These are phyloP conservation scores for Trididemnum clinides DNA, from an alignment of 23 tunicate genomes.

Conservation along the genomic window DNA sequence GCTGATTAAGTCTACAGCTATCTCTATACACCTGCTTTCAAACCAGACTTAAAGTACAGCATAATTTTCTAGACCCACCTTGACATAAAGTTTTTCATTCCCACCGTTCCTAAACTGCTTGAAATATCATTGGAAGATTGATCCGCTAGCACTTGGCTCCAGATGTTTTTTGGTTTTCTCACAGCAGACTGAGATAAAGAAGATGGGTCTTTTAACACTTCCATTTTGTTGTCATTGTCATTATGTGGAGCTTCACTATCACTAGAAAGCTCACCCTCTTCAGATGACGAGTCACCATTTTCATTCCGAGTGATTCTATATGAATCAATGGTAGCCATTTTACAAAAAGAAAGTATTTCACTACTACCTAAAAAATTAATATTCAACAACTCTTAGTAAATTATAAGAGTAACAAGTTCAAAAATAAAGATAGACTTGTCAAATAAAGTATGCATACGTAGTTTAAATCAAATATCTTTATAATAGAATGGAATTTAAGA, in stretches of 20 bases:
- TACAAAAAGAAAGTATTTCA: not conserved
- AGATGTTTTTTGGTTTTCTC: slow-evolving; percentile 62
- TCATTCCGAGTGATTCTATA: slow-evolving; percentile 12
- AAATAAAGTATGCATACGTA: not conserved
- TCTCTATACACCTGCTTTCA: no score
- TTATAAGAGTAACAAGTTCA: not conserved
- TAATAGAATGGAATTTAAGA: no score
- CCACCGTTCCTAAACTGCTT: slow-evolving; percentile 70
- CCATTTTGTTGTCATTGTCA: not conserved
- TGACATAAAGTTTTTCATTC: slow-evolving; percentile 70
- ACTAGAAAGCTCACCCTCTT: slow-evolving; percentile 56
- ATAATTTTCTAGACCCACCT: slow-evolving; percentile 51
- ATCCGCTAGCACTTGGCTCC: slow-evolving; percentile 76
- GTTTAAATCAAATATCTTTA: not conserved
- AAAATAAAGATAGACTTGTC: not conserved
- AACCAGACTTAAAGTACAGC: no score
- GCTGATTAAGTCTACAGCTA: no score
- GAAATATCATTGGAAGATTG: slow-evolving; percentile 83
- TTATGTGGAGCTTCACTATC: slow-evolving; percentile 27
- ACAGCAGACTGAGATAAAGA: not conserved
- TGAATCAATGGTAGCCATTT: slow-evolving; percentile 31
- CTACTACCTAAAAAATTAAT: not conserved
- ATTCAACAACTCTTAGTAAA: no score
- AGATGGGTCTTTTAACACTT: not conserved
- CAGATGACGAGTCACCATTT: slow-evolving; percentile 41